Percentiles rank a stretch among this genome's conserved stretches.
phyloP scores from a whole-genome alignment of 2,888 invertebrate genomes.

The Hypercompe scribonia region DNA sequence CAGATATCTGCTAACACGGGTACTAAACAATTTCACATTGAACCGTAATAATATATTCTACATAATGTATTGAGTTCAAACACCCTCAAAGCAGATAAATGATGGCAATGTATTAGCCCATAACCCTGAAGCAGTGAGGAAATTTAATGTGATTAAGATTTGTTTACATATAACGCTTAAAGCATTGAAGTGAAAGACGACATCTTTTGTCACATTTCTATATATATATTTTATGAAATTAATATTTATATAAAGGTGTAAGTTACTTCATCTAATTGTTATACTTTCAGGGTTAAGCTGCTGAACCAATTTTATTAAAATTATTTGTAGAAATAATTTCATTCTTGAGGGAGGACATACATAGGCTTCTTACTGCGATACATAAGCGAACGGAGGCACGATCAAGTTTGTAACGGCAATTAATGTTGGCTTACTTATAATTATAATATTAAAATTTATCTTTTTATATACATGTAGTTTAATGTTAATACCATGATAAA shows the following conservation, averaged over 20 bases:
- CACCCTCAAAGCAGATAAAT: slow-evolving; percentile 24
- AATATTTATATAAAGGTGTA: not conserved
- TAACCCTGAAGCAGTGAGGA: slow-evolving; percentile 21
- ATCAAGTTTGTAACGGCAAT: too few species aligned
- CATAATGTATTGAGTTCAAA: slow-evolving; percentile 19
- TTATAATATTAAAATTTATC: too few species aligned
- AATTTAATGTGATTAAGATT: slow-evolving; percentile 23
- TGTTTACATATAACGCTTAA: not conserved
- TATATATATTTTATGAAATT: not conserved
- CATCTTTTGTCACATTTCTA: not conserved
- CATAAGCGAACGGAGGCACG: too few species aligned
- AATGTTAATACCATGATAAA: too few species aligned
- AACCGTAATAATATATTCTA: slow-evolving; percentile 11
- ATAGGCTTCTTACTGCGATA: too few species aligned
- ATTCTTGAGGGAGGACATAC: too few species aligned
- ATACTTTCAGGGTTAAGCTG: too few species aligned
- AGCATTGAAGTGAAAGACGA: not conserved
- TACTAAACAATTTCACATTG: slow-evolving; percentile 7
- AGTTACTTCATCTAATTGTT: too few species aligned
- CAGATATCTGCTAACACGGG: slow-evolving; percentile 6
- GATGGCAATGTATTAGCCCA: slow-evolving; percentile 24
- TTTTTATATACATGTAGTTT: too few species aligned
- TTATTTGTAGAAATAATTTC: too few species aligned
- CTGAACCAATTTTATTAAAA: too few species aligned
- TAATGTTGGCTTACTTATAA: too few species aligned